phyloP scores from a whole-genome alignment of 37 sponge, comb jelly and placozoan species.

The Agelas oroides region DNA sequence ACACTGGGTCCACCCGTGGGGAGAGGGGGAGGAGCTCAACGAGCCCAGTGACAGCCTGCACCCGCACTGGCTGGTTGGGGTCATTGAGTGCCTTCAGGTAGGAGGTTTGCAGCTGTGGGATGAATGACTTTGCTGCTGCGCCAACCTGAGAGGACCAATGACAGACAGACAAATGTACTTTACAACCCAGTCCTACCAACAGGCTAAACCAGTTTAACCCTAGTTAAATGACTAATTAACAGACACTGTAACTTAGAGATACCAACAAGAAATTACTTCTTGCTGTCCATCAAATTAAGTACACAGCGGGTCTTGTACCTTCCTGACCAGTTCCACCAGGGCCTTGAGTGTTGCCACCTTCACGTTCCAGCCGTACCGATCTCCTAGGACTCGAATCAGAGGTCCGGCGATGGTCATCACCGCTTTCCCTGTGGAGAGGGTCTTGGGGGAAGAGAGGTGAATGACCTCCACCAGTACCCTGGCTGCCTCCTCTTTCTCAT shows the following conservation, averaged over 20 bases:
- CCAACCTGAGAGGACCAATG: conserved; percentile 76
- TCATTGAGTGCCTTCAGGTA: conserved; percentile 95
- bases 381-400: conserved; percentile 94
- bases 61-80: conserved; percentile 74
- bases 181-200: too few relatives aligned
- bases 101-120: conserved; percentile 97
- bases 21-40: conserved; percentile 71
- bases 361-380: conserved; percentile 82
- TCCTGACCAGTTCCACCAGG: conserved; percentile 83
- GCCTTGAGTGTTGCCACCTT: conserved; percentile 92
- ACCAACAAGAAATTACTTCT: too few relatives aligned
- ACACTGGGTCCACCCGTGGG: conserved; percentile 86
- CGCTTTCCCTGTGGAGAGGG: conserved; percentile 54
- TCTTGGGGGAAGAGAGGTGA: conserved; percentile 67
- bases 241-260: too few relatives aligned
- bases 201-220: too few relatives aligned
- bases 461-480: conserved; percentile 86
- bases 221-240: too few relatives aligned
- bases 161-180: too few relatives aligned
- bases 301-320: conserved; percentile 39
- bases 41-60: conserved; percentile 78
- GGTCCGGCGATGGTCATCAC: conserved; percentile 95
- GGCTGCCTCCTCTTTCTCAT: conserved; percentile 94
- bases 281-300: too few relatives aligned
- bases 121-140: conserved; percentile 82